These are phyloP conservation scores for Chamaea fasciata DNA, from an alignment of 2,113 vertebrate genomes.

Conservation along the genomic window DNA sequence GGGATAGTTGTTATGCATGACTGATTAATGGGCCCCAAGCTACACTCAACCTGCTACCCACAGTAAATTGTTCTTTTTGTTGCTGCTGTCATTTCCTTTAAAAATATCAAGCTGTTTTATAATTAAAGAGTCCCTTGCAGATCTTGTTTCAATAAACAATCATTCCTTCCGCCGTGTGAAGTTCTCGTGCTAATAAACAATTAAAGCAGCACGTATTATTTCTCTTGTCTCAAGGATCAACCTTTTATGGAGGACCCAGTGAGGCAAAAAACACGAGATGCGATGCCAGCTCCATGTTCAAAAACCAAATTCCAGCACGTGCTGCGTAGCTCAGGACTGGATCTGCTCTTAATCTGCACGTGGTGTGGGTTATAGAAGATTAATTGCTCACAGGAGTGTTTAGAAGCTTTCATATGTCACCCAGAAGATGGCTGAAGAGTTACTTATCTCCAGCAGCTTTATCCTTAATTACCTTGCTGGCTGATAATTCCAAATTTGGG, in stretches of 20 bases:
- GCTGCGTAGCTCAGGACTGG: not conserved
- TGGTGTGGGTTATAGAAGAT: not conserved
- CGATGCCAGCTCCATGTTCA: fast-evolving
- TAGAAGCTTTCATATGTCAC: not conserved
- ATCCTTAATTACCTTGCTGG: constrained; percentile 56
- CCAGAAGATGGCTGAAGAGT: constrained; percentile 56
- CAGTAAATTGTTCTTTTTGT: constrained; percentile 32
- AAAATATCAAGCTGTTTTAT: constrained; percentile 59
- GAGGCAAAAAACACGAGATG: not conserved
- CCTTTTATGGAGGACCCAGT: not conserved
- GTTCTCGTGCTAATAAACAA: constrained; percentile 26
- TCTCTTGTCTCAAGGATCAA: not conserved
- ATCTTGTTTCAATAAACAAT: constrained; percentile 48
- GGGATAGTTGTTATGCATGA: constrained; percentile 5
- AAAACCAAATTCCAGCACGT: not conserved
- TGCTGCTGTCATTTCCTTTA: constrained; percentile 38
- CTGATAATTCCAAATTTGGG: constrained; percentile 48
- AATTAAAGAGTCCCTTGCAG: constrained; percentile 60
- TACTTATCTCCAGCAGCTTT: constrained; percentile 56
- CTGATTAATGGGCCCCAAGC: constrained; percentile 41
- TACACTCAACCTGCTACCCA: constrained; percentile 44
- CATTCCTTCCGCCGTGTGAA: not conserved
- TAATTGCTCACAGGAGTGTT: constrained; percentile 27
- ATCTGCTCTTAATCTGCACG: not conserved
- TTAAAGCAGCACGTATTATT: not conserved